Base-by-base conservation (phyloP, 2,888 invertebrate species). In the Euproctis similis region DNA sequence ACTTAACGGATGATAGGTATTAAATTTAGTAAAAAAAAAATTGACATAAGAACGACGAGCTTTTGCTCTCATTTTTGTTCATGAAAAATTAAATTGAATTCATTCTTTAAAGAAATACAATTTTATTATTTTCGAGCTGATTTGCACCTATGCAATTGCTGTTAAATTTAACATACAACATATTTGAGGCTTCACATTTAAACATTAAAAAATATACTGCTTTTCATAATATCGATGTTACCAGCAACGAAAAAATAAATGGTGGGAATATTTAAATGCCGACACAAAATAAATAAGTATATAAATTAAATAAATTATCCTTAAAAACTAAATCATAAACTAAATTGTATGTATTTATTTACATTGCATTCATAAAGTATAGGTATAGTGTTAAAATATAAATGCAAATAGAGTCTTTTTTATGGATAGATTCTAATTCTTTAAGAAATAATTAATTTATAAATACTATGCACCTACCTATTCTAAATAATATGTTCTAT, bases 201-300 rank as follows among this genome's bases (percentile, higher is more conserved):
- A 30, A 32, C 8, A 16, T 11, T 1, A 28, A 28, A 18, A 30
- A 32, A 30, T 31, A 31, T 38, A 21, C 25, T 16, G 9, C 31
- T 31, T 27, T 14, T 14, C 14, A 14, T 4, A 14, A 14, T 14
- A 21, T 9, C 8, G 11, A 21, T 21, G 10, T 21, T 21, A 10
- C 8, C 20, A 20, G 20, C 20, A 20, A 39, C 25, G 29, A 42
- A 25, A 30, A 30, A 18, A 11, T 47, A 48, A 53, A 57, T 73
- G 75, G 74, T 74, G 75, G 75, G 67, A 66, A 46, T 56, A 44
- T 55, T 52, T 68, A 67, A 68, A 74, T 66, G 64, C 54, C 46
- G 46, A 53, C 46, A 49, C 41, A 56, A 42, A 57, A 56, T 55
- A 58, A 48, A 46, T 47, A 46, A 36, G n/a, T 31, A 45, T 44